Percentiles rank a stretch among this genome's conserved stretches.
Evolutionary conservation across 1,140 invertebrate species (phyloP).

Genomic region (Drosophila pectinifera): DNA sequence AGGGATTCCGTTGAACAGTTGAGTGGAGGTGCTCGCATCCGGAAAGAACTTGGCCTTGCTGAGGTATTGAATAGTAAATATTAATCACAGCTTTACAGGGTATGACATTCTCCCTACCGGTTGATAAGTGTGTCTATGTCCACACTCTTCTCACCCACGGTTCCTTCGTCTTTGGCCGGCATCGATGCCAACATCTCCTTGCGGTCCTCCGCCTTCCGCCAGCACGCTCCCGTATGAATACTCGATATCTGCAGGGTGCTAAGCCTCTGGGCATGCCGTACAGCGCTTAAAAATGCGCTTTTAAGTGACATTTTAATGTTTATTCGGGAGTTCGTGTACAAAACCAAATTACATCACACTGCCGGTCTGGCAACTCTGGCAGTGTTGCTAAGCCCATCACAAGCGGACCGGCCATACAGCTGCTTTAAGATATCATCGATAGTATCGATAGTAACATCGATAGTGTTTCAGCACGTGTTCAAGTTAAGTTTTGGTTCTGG

Average conservation of each 20-base stretch:
- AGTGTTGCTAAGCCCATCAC: conserved; percentile 5
- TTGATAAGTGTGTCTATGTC: conserved; percentile 87
- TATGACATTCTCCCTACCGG: conserved; percentile 62
- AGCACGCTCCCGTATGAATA: conserved; percentile 82
- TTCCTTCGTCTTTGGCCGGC: conserved; percentile 88
- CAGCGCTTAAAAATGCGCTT: conserved; percentile 42
- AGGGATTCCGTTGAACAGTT: conserved; percentile 91
- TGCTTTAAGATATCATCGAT: too few species aligned
- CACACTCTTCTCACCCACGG: conserved; percentile 87
- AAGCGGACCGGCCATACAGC: background rate
- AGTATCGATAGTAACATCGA: too few species aligned
- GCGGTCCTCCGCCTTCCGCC: conserved; percentile 86
- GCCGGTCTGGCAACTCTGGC: conserved; percentile 21
- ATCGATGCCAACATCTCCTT: conserved; percentile 86
- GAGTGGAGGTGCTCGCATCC: conserved; percentile 89
- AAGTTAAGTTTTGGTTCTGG: conserved; percentile 11
- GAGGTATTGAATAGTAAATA: conserved; percentile 59
- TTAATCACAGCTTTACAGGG: background rate
- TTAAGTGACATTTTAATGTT: conserved; percentile 60
- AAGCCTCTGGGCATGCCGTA: conserved; percentile 32
- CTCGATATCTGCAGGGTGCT: conserved; percentile 15
- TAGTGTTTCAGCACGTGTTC: conserved; percentile 66
- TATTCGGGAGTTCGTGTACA: conserved; percentile 10
- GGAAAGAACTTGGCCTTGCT: conserved; percentile 91
- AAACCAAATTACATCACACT: conserved; percentile 40